These are phyloP conservation scores for Lineus longissimus DNA, from an alignment of 1,140 invertebrate genomes.

Conservation along the genomic window DNA sequence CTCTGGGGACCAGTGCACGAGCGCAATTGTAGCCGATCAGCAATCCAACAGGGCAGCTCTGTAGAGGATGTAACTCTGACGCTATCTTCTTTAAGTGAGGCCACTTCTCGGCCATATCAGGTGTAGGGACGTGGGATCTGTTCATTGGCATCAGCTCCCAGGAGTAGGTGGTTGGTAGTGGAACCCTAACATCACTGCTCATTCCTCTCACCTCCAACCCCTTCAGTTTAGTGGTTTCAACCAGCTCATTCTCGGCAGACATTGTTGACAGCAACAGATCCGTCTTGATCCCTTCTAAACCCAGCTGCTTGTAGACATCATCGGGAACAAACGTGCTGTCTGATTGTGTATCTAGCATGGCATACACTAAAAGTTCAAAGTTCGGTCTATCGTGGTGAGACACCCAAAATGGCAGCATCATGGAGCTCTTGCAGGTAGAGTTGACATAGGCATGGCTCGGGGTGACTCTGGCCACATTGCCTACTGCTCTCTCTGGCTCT, in stretches of 20 bases:
- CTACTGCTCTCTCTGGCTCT: conserved; percentile 9
- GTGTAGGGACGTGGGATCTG: conserved; percentile 16
- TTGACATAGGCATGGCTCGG: too few species aligned
- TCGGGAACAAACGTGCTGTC: background rate
- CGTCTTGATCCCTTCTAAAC: conserved; percentile 3
- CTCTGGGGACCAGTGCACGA: conserved; percentile 8
- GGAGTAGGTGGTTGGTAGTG: conserved; percentile 9
- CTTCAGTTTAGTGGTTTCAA: conserved; percentile 13
- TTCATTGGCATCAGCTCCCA: conserved; percentile 21
- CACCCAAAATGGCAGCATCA: too few species aligned
- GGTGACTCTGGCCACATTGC: background rate
- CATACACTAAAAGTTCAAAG: too few species aligned
- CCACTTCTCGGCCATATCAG: conserved; percentile 14
- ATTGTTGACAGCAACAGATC: conserved; percentile 16
- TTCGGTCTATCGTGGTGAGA: too few species aligned
- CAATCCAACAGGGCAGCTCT: conserved; percentile 14
- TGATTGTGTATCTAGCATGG: too few species aligned
- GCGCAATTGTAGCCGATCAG: conserved; percentile 21
- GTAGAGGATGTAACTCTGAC: background rate
- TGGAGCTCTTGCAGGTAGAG: too few species aligned
- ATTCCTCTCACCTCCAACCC: conserved; percentile 11
- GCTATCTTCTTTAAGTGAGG: conserved; percentile 10
- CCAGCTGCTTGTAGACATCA: conserved; percentile 9
- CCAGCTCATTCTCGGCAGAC: conserved; percentile 10
- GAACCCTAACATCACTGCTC: background rate